Evolutionary conservation across 1,140 invertebrate species (phyloP), one percentile per base, ranked within the genome.

Genomic region (Leptopilina boulardi): DNA sequence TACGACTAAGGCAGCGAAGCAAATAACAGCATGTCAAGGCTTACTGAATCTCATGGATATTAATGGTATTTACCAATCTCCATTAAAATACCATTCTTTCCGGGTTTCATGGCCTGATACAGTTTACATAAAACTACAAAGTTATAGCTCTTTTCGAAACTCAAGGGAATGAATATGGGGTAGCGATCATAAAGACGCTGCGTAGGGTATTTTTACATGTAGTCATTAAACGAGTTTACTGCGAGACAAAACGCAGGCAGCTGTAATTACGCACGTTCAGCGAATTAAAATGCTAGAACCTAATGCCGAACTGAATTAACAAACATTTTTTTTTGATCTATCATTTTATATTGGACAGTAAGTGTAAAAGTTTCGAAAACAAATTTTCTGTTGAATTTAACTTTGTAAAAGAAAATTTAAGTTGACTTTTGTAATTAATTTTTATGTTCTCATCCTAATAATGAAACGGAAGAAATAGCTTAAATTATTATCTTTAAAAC

Each of bases 41-140:
- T 72, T 71, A 78, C 81, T 80, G 79, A 74, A 21, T 77, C 73
- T 78, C 81, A 80, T 82, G 79, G 51, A 77, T 74, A 77, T 82
- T 74, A 77, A 80, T 71, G 82, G 41, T 79, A 77, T 78, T 84
- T 78, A 81, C 87, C 87, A 88, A 88, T 88, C 86, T 87, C 87
- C 84, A 88, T 88, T 85, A 88, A 88, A 84, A 78, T 78, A 70
- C 82, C 85, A 75, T 85, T 78, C 75, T 79, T 71, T 44, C 79
- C 81, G 72, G 80, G 82, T 85, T 87, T 88, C 81, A 88, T 85
- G 82, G 81, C 86, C 77, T 84, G 84, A 87, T 88, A 87, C 85
- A 87, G 85, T 87, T 88, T 88, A 87, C 86, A 88, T 87, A 88
- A 87, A 87, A 88, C 86, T 87, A 88, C 87, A 87, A 88, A 88